These are phyloP conservation scores for Pomatostomus ruficeps DNA, from an alignment of 2,113 vertebrate genomes.

Conservation along the genomic window DNA sequence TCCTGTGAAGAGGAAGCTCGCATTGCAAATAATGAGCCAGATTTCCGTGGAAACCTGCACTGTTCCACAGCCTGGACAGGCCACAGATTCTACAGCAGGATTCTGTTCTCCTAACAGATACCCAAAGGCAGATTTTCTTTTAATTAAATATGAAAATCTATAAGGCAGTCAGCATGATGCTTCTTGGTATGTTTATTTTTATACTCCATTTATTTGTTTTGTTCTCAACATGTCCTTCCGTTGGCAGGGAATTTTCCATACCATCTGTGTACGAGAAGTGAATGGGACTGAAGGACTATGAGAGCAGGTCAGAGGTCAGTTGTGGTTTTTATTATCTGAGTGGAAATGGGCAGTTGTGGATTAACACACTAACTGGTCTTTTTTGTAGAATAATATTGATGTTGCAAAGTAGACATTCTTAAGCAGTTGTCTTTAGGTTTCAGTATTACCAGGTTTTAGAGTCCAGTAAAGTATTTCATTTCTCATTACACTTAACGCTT, in stretches of 20 bases:
- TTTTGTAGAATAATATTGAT: background rate
- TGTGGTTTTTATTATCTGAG: background rate
- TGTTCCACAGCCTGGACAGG: background rate
- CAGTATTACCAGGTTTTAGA: background rate
- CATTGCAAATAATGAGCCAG: background rate
- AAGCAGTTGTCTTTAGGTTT: background rate
- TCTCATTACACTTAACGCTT: background rate
- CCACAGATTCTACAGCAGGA: background rate
- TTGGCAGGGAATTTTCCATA: background rate
- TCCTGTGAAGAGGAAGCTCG: conserved; percentile 8
- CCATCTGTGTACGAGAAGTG: background rate
- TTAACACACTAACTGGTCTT: background rate
- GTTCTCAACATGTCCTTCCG: background rate
- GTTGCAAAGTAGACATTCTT: background rate
- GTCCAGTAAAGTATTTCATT: background rate
- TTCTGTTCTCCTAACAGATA: background rate
- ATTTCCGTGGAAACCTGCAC: background rate
- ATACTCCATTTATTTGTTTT: conserved; percentile 15
- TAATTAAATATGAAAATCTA: conserved; percentile 31
- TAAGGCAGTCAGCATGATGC: conserved; percentile 19
- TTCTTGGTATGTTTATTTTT: conserved; percentile 21
- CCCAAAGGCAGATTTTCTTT: conserved; percentile 9
- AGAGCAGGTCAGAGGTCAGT: background rate
- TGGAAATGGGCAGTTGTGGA: background rate
- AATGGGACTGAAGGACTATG: background rate